phyloP scores from a whole-genome alignment of 2,888 invertebrate species.

The Dorcus hopei region DNA sequence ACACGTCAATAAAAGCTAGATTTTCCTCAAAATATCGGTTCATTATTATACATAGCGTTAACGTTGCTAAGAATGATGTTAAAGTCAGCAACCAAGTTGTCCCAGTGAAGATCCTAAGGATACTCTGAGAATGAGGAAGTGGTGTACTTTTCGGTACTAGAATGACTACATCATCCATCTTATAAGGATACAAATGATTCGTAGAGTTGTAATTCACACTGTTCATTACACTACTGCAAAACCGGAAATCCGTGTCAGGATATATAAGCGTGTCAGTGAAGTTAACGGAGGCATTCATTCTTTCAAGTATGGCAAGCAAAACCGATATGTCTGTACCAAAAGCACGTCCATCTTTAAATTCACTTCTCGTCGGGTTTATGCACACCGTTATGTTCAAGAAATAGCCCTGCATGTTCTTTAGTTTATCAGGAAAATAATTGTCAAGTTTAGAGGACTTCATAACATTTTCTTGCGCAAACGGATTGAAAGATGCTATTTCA shows the following conservation, averaged over 20 bases:
- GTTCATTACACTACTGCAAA: no score
- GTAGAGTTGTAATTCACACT: neutral
- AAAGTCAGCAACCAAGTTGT: neutral
- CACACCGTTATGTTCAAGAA: neutral
- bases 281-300: no score
- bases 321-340: neutral
- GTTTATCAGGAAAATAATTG: neutral
- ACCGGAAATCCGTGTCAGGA: no score
- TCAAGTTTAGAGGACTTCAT: neutral
- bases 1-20: no score
- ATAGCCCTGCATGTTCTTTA: neutral
- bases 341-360: neutral
- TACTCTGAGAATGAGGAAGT: neutral
- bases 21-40: no score
- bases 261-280: no score
- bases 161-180: neutral
- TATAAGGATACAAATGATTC: neutral
- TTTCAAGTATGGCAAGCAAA: neutral
- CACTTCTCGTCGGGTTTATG: neutral
- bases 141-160: neutral
- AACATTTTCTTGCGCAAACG: neutral
- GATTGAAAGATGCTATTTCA: neutral
- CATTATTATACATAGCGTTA: no score
- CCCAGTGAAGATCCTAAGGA: neutral
- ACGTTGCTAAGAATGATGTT: neutral